Evolutionary conservation across 2,888 invertebrate genomes (phyloP), one percentile per base, ranked within the genome.

Genomic region (Terebella lapidaria): DNA sequence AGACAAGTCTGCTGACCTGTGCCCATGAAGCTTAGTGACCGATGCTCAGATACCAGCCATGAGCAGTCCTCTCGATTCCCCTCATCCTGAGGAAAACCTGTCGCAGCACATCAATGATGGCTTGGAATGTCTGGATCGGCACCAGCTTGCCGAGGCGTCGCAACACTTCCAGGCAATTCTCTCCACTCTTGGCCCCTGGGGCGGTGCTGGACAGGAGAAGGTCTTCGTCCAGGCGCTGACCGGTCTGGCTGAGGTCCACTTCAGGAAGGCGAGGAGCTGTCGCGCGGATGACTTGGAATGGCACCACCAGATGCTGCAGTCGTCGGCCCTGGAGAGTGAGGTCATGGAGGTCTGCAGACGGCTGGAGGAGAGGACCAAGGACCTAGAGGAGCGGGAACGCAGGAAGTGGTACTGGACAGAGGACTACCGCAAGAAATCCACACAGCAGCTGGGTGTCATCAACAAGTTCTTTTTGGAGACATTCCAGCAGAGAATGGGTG

Each of bases 141-240:
- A 49, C 24, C 10, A n/a, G 18, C 49, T 49, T 15, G 24, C 10
- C 49, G 49, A 49, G 24, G 49, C 49, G 49, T 10, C 15, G 49
- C n/a, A n/a, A 5, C 49, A 20, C 18, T 22, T 49, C 24, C 49
- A 49, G 49, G 5, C n/a, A 22, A 22, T 22, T 22, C 49, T 49
- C 18, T 10, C 18, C 18, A n/a, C 49, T 10, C 49, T 49, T 15
- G 22, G 5, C n/a, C n/a, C 5, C 24, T 20, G 49, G 49, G 24
- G 5, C n/a, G 5, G 5, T 10, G 18, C 15, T 5, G 49, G 49
- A 10, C 49, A 24, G 18, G 49, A 49, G 49, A 49, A 49, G 49
- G 5, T 49, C 5, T 49, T n/a, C 49, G 49, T 49, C 5, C 5
- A 49, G 15, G 56, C 49, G 26, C 53, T 53, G 53, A 53, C 27